These are phyloP conservation scores for Cheilosia vernalis DNA, from an alignment of 2,888 invertebrate species.

Conservation along the genomic window DNA sequence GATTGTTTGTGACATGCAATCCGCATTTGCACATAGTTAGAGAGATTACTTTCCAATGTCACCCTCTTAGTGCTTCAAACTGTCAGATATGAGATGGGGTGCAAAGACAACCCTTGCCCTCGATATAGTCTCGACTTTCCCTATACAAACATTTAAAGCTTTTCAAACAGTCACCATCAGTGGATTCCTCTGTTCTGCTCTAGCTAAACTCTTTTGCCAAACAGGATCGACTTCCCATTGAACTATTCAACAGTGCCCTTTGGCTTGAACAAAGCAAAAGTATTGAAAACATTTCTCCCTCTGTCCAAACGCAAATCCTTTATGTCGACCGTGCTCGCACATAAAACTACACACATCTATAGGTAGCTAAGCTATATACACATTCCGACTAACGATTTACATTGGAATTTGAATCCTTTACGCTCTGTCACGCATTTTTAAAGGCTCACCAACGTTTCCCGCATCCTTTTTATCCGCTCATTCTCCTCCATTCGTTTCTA, in stretches of 20 bases:
- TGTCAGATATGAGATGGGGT: slow-evolving; percentile 36
- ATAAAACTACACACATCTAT: not conserved
- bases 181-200: slow-evolving; percentile 23
- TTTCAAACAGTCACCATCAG: slow-evolving; percentile 4
- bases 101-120: slow-evolving; percentile 37
- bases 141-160: slow-evolving; percentile 13
- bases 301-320: slow-evolving; percentile 62
- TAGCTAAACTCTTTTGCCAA: slow-evolving; percentile 17
- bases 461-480: slow-evolving; percentile 40
- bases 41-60: slow-evolving; percentile 26
- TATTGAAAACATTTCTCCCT: slow-evolving; percentile 33
- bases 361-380: not conserved
- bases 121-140: slow-evolving; percentile 14
- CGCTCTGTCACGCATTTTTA: slow-evolving; percentile 68
- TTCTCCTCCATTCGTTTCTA: slow-evolving; percentile 49
- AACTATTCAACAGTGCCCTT: slow-evolving; percentile 61
- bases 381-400: slow-evolving; percentile 48
- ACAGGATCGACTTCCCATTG: slow-evolving; percentile 47
- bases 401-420: slow-evolving; percentile 68
- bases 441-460: slow-evolving; percentile 37
- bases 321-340: slow-evolving; percentile 26
- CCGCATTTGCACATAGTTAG: slow-evolving; percentile 11
- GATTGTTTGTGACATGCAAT: slow-evolving; percentile 28
- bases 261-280: slow-evolving; percentile 18
- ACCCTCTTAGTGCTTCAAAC: slow-evolving; percentile 37